Percentiles rank a stretch among this genome's conserved stretches.
Evolutionary conservation across 37 sponge, comb jelly and placozoan genomes (phyloP).

Genomic region (Ephydatia muelleri): DNA sequence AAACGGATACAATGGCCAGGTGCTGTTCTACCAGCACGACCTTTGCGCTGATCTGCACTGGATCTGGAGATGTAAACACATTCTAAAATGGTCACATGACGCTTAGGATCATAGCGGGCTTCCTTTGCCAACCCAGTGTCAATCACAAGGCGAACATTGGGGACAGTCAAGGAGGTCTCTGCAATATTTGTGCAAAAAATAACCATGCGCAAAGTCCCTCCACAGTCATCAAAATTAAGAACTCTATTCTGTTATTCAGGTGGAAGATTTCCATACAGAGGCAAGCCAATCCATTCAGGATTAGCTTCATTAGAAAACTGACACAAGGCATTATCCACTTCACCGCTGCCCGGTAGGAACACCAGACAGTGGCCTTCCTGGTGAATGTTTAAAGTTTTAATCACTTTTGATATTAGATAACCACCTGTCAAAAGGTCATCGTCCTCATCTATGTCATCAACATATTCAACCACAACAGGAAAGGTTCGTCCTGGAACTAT

Average conservation of each 20-base stretch:
- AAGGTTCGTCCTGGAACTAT: constrained; percentile 74
- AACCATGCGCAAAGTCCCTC: constrained; percentile 51
- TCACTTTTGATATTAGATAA: neutral
- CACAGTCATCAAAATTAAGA: constrained; percentile 22
- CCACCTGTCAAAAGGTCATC: neutral
- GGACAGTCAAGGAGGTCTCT: constrained; percentile 91
- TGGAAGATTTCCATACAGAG: constrained; percentile 80
- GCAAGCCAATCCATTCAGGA: constrained; percentile 43
- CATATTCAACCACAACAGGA: constrained; percentile 68
- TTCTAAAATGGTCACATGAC: constrained; percentile 72
- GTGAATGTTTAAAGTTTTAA: neutral
- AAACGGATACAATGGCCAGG: constrained; percentile 81
- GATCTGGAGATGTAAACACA: constrained; percentile 59
- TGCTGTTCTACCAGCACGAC: constrained; percentile 76
- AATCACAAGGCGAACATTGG: constrained; percentile 78
- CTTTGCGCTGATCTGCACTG: constrained; percentile 84
- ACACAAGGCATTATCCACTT: constrained; percentile 71
- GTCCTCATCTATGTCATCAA: neutral
- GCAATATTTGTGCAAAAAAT: constrained; percentile 90
- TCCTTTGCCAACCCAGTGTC: constrained; percentile 86
- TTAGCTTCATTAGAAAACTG: neutral
- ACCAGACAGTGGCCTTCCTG: constrained; percentile 78
- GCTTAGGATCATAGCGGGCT: constrained; percentile 62
- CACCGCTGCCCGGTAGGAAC: constrained; percentile 81
- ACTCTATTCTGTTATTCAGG: constrained; percentile 84